Percentiles rank a stretch among this genome's conserved stretches.
These are phyloP conservation scores for Rhogogaster chlorosoma DNA, from an alignment of 2,888 invertebrate genomes.

Conservation along the genomic window DNA sequence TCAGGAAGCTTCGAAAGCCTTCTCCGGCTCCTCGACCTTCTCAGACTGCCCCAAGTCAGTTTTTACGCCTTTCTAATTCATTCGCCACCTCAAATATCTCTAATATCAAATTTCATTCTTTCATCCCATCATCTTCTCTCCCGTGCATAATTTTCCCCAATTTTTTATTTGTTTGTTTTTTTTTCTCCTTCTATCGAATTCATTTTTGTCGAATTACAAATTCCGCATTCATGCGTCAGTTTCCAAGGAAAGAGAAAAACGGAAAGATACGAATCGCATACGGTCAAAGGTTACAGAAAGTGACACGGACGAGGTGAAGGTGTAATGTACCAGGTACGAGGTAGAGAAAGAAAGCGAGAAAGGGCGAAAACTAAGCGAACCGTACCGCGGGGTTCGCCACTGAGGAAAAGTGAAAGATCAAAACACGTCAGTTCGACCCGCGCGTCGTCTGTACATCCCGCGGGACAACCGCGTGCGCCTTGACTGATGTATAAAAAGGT, in stretches of 20 bases:
- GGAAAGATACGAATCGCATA: not conserved
- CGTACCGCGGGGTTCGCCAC: not conserved
- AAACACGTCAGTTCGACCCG: slow-evolving; percentile 41
- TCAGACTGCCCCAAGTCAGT: slow-evolving; percentile 9
- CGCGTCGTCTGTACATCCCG: slow-evolving; percentile 32
- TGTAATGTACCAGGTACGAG: not conserved
- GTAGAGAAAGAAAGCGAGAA: not conserved
- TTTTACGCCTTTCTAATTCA: slow-evolving; percentile 45
- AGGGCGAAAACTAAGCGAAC: not conserved
- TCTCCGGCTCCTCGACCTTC: slow-evolving; percentile 55
- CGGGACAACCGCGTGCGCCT: slow-evolving; percentile 27
- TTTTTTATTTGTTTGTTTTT: not conserved
- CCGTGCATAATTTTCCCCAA: not conserved
- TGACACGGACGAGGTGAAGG: not conserved
- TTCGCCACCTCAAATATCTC: not conserved
- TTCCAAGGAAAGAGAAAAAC: not conserved
- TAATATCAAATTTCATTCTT: not conserved
- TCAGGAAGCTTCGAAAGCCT: slow-evolving; percentile 65
- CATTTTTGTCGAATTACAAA: not conserved
- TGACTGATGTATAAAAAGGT: slow-evolving; percentile 22
- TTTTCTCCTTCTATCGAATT: not conserved
- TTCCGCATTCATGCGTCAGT: not conserved
- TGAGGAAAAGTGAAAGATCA: slow-evolving; percentile 50
- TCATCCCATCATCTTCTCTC: not conserved
- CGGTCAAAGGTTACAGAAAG: not conserved